A percentile compares a stretch with the other conserved stretches of the same genome.
These are phyloP conservation scores for Pediacus dermestoides DNA, from an alignment of 2,888 invertebrate species.

Conservation along the genomic window DNA sequence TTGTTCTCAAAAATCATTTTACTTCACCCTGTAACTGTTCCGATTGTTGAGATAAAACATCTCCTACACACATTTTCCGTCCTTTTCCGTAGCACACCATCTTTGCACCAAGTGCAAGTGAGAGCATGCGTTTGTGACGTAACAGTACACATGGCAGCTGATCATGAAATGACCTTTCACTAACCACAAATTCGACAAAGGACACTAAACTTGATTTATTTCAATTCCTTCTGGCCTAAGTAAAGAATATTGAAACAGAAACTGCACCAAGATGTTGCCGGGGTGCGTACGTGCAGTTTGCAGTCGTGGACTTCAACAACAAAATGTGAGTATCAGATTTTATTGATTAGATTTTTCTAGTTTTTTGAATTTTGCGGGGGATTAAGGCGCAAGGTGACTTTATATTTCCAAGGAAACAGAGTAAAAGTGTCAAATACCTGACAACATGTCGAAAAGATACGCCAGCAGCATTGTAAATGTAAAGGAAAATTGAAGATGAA, in stretches of 20 bases:
- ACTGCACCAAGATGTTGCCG: constrained; percentile 46
- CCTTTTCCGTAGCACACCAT: too few species aligned
- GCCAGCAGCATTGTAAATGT: constrained; percentile 30
- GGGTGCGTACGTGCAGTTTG: constrained; percentile 47
- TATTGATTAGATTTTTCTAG: constrained; percentile 17
- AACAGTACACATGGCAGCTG: constrained; percentile 7
- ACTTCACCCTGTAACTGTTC: too few species aligned
- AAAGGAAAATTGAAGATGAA: too few species aligned
- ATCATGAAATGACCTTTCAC: constrained; percentile 15
- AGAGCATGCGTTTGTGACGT: too few species aligned
- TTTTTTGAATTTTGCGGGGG: constrained; percentile 14
- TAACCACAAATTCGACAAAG: constrained; percentile 15
- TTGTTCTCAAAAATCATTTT: too few species aligned
- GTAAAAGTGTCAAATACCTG: constrained; percentile 7
- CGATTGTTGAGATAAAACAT: too few species aligned
- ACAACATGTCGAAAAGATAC: constrained; percentile 31
- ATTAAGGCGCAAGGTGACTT: constrained; percentile 33
- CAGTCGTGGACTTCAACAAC: constrained; percentile 45
- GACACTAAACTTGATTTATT: constrained; percentile 1
- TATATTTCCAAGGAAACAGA: constrained; percentile 12
- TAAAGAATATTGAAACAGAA: constrained; percentile 15
- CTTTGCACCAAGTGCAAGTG: too few species aligned
- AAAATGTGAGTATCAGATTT: constrained; percentile 50
- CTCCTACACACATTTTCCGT: too few species aligned
- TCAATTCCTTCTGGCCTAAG: constrained; percentile 4